Evolutionary conservation across 2,888 invertebrate genomes (phyloP).

Genomic region (Eupithecia subfuscata): DNA sequence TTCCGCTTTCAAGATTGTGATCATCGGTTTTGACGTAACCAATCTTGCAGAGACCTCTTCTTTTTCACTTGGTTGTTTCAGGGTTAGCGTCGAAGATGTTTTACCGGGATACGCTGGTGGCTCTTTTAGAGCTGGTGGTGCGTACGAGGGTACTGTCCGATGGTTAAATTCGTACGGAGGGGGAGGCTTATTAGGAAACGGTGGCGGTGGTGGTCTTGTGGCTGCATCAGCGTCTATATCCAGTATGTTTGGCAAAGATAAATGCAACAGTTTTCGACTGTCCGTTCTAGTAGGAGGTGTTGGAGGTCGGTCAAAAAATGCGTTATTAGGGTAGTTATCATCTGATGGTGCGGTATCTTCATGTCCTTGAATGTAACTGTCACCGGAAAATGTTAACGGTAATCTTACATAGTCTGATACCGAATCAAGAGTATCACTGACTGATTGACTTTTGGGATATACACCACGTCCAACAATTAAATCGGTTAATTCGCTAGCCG

Average conservation of each 20-base stretch:
- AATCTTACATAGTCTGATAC: constrained; percentile 95
- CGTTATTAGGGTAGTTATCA: constrained; percentile 77
- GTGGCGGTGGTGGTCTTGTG: constrained; percentile 50
- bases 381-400: constrained; percentile 83
- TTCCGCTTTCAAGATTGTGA: constrained; percentile 90
- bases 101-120: constrained; percentile 88
- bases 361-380: constrained; percentile 84
- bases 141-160: constrained; percentile 78
- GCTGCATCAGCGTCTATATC: constrained; percentile 64
- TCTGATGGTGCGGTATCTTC: constrained; percentile 85
- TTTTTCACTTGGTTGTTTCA: constrained; percentile 64
- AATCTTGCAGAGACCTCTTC: constrained; percentile 91
- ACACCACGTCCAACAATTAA: constrained; percentile 91
- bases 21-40: constrained; percentile 90
- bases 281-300: constrained; percentile 89
- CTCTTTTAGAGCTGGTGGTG: constrained; percentile 74
- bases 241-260: constrained; percentile 78
- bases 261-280: constrained; percentile 80
- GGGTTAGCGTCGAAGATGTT: constrained; percentile 48
- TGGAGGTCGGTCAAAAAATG: constrained; percentile 85
- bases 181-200: constrained; percentile 83
- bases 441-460: constrained; percentile 89
- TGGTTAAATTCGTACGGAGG: constrained; percentile 88
- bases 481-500: constrained; percentile 93
- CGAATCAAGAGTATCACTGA: constrained; percentile 93